These are phyloP conservation scores for Pogonus chalceus DNA, from an alignment of 1,140 invertebrate species.

Conservation along the genomic window DNA sequence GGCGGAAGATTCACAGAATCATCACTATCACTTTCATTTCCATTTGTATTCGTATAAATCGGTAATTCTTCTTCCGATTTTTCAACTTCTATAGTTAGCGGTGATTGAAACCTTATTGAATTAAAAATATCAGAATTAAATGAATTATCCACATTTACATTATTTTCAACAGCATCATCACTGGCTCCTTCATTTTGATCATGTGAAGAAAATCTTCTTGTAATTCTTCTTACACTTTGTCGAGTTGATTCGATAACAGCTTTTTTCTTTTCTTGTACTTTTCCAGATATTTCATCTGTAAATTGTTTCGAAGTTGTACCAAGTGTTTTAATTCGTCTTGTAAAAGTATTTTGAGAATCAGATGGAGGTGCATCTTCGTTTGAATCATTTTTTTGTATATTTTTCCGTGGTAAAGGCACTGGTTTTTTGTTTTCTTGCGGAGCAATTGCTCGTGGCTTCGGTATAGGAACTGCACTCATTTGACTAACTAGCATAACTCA, in stretches of 20 bases:
- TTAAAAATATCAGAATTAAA: slow-evolving; percentile 28
- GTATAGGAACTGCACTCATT: slow-evolving; percentile 4
- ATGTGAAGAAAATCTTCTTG: slow-evolving; percentile 27
- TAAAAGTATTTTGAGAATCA: slow-evolving; percentile 20
- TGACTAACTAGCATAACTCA: background rate
- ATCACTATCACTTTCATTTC: slow-evolving; percentile 17
- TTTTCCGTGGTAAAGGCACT: slow-evolving; percentile 21
- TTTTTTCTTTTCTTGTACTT: slow-evolving; percentile 39
- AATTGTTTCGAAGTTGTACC: slow-evolving; percentile 37
- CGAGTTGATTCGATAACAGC: slow-evolving; percentile 41
- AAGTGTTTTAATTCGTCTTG: slow-evolving; percentile 27
- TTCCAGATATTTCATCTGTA: slow-evolving; percentile 40
- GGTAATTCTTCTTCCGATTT: background rate
- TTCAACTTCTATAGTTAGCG: slow-evolving; percentile 18
- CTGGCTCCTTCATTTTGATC: slow-evolving; percentile 20
- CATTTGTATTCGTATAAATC: slow-evolving; percentile 25
- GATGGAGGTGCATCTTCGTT: slow-evolving; percentile 11
- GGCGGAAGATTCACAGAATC: slow-evolving; percentile 38
- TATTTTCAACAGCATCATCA: slow-evolving; percentile 2
- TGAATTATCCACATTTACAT: slow-evolving; percentile 18
- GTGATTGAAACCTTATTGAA: slow-evolving; percentile 29
- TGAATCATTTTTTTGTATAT: slow-evolving; percentile 15
- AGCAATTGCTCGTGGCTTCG: slow-evolving; percentile 1
- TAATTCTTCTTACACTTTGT: slow-evolving; percentile 38
- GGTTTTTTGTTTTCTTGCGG: slow-evolving; percentile 21